Percentiles rank a stretch among this genome's conserved stretches.
These are phyloP conservation scores for Choristoneura rosaceana DNA, from an alignment of 2,888 invertebrate genomes.

Conservation along the genomic window DNA sequence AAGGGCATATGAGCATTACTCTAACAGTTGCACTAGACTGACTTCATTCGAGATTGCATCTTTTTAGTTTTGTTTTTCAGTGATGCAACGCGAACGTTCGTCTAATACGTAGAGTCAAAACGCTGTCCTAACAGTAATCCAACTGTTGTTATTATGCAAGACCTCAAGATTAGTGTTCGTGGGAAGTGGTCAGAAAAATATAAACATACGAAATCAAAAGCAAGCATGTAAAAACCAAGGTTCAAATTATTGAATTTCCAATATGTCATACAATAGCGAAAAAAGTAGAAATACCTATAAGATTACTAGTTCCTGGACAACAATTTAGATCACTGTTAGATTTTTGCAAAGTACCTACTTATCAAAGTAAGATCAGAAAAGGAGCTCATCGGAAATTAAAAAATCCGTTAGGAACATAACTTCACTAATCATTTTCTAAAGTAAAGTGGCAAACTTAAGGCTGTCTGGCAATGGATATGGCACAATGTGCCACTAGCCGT, in stretches of 20 bases:
- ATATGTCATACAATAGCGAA: neutral
- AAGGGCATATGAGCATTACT: neutral
- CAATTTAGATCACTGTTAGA: conserved; percentile 20
- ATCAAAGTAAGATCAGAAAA: neutral
- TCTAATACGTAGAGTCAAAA: neutral
- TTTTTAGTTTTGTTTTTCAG: neutral
- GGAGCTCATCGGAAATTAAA: neutral
- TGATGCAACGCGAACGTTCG: neutral
- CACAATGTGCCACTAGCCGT: conserved; percentile 57
- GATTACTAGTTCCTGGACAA: neutral
- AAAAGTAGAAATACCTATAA: neutral
- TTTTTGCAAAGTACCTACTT: neutral
- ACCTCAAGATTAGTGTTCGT: conserved; percentile 4
- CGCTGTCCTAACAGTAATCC: conserved; percentile 10
- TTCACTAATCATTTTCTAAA: conserved; percentile 33
- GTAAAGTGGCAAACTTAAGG: conserved; percentile 54
- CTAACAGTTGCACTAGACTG: neutral
- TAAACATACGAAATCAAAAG: neutral
- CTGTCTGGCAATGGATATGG: conserved; percentile 58
- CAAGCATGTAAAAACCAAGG: neutral
- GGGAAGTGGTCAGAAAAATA: neutral
- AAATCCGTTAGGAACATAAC: neutral
- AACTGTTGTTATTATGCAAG: neutral
- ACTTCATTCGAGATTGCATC: neutral
- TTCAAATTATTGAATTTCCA: too few relatives aligned